Conservation (phyloP, 35 echinoderm and acorn worm genomes). For the Acanthaster planci region DNA sequence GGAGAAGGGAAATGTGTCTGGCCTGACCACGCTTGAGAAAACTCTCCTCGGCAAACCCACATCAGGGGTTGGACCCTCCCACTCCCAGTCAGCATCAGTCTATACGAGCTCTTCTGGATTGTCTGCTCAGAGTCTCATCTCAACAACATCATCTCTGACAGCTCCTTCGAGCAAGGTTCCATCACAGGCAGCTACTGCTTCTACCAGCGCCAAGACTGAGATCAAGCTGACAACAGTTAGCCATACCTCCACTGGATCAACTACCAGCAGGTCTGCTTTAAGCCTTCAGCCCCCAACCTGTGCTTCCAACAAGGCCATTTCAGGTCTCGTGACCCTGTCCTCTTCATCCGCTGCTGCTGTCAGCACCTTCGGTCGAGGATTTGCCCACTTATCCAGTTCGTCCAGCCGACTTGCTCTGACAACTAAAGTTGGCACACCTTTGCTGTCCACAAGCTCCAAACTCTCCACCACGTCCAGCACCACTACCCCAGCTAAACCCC, state of each 20-base stretch:
- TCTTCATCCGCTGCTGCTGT: no score
- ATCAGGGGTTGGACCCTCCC: slow-evolving; percentile 39
- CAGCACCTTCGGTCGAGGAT: not conserved
- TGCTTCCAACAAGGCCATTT: no score
- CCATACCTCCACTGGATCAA: not conserved
- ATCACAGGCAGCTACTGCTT: not conserved
- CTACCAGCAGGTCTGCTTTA: no score
- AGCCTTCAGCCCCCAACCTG: no score
- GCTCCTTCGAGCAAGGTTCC: not conserved
- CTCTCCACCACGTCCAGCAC: not conserved
- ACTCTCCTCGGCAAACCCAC: slow-evolving; percentile 17
- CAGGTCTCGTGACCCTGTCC: no score
- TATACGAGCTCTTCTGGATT: not conserved
- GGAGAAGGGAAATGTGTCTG: slow-evolving; percentile 55
- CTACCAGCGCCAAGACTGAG: not conserved
- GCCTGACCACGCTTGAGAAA: not conserved
- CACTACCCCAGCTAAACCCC: not conserved
- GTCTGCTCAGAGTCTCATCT: not conserved
- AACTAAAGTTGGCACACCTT: no score
- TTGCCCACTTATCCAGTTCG: not conserved
- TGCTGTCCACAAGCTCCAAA: not conserved
- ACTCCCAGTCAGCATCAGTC: not conserved
- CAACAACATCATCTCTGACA: not conserved
- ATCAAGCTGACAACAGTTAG: not conserved
- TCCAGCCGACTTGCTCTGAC: not conserved